These are phyloP conservation scores for Lasioglossum oenotherae DNA, from an alignment of 2,888 invertebrate species.

Conservation along the genomic window DNA sequence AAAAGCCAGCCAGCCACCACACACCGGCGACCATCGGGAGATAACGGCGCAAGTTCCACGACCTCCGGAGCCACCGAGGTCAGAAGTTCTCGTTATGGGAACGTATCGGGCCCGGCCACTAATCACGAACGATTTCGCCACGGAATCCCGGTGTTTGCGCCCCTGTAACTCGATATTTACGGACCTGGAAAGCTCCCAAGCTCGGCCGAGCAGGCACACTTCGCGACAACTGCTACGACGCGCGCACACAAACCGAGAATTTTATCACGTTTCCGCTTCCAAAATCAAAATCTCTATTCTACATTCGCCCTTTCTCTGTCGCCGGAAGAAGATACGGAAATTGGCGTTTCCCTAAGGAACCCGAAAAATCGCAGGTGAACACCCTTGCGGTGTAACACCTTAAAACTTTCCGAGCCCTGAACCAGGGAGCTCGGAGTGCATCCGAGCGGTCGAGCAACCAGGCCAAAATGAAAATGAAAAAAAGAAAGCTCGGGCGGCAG, in stretches of 20 bases:
- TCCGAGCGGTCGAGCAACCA: constrained; percentile 13
- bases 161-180: constrained; percentile 59
- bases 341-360: not conserved
- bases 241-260: not conserved
- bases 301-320: too few relatives aligned
- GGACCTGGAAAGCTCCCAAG: constrained; percentile 12
- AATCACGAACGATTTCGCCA: constrained; percentile 45
- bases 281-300: too few relatives aligned
- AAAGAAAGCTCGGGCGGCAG: not conserved
- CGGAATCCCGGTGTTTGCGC: constrained; percentile 53
- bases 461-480: constrained; percentile 33
- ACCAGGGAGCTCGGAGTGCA: not conserved
- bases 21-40: not conserved
- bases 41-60: not conserved
- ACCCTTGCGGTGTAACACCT: not conserved
- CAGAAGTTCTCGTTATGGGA: constrained; percentile 21
- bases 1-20: constrained; percentile 26
- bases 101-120: not conserved
- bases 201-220: not conserved
- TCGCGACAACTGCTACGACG: constrained; percentile 30
- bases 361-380: not conserved
- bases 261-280: not conserved
- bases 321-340: too few relatives aligned
- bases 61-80: not conserved
- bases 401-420: not conserved